Evolutionary conservation across 2,888 invertebrate genomes (phyloP), one percentile per base, ranked within the genome.

Genomic region (Chydorus sphaericus): DNA sequence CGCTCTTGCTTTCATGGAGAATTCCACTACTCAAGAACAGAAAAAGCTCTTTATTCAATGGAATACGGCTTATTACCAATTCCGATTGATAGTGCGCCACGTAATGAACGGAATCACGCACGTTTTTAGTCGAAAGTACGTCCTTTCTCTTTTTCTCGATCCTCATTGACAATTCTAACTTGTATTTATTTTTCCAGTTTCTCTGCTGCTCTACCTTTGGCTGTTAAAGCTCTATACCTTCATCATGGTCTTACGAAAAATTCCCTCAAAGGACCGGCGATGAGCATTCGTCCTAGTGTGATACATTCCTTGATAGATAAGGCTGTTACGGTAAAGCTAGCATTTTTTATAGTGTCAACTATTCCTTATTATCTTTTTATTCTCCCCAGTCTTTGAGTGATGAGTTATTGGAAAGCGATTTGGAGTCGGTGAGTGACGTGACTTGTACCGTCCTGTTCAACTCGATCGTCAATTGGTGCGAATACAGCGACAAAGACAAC

Each of bases 41-140:
- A 44, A 44, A 44, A 44, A 44, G 28, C n/a, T 44, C 5, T 44
- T 44, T 10, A 44, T 44, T 8, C 44, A 44, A 16, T 44, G 44
- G 44, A 44, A 44, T 18, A 44, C 44, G 23, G 44, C 44, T 6
- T 44, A 44, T 26, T 44, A 44, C 14, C 44, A 44, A n/a, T 44
- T 44, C 14, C 44, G 44, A 23, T 23, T 44, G 23, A 44, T 44
- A 26, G 28, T 44, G 23, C 44, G 44, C 4, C 44, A 44, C 23
- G 44, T 44, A n/a, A 44, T 44, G 44, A 44, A 44, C 14, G 44
- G 44, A 44, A 44, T 44, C 11, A 44, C 44, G 23, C 44, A 44
- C 2, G 44, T 44, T 1, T 44, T 44, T 26, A 44, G 44, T 10
- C 23, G 26, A 1, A 44, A 26, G 44, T 44, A 44, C 26, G 44